Evolutionary conservation across 37 sponge, comb jelly and placozoan species (phyloP), one percentile per base, ranked within the genome.

Genomic region (Oopsacas minuta): DNA sequence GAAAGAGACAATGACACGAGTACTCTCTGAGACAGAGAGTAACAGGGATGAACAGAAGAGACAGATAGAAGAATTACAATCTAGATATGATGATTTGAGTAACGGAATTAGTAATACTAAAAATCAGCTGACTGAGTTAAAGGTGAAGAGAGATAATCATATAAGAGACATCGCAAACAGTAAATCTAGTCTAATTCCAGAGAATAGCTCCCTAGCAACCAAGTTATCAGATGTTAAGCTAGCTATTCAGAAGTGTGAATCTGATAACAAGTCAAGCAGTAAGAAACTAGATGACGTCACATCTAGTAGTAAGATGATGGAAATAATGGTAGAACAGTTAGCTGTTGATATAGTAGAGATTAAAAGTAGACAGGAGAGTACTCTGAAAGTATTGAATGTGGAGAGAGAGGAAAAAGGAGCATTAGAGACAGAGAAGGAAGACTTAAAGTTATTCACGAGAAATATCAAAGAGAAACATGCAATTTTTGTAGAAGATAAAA

Each of bases 201-300:
- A n/a, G 75, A 61, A 34, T 32, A 34, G 28, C 28, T 25, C 32
- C 75, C 75, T 61, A 25, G 75, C 20, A 61, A 32, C 75, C 32
- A 61, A 61, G 30, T 3, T 61, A 34, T 61, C 75, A 25, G 75
- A 61, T 25, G 28, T 61, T 10, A 61, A 61, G 75, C 3, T 32
- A 3, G 75, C 22, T 3, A 61, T 10, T 5, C 32, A 3, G 3
- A 61, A 61, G 75, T 25, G 28, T 12, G 75, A 20, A 3, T 25
- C 75, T 25, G 75, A 61, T 3, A 3, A 25, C 17, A 3, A 20
- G 30, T 61, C 20, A 25, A 61, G 75, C 75, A 61, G 75, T 3
- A 10, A 61, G 5, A 61, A 61, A 34, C 75, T 61, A 3, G 75
- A 61, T 61, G 75, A 61, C 75, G 75, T 61, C 75, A 61, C 75